phyloP scores from a whole-genome alignment of 2,888 invertebrate genomes.

The Microplitis deprimator region DNA sequence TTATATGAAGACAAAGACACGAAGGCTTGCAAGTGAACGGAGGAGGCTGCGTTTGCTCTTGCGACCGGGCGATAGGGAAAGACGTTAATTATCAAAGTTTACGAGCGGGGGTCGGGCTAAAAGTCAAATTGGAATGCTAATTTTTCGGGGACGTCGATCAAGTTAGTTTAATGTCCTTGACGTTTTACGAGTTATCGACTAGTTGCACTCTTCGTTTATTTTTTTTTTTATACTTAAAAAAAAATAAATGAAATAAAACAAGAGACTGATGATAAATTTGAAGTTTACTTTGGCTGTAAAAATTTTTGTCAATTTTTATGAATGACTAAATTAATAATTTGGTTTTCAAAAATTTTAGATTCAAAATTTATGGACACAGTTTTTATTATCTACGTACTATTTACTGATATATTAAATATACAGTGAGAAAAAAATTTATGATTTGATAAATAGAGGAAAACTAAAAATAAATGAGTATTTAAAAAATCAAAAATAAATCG shows the following conservation, averaged over 20 bases:
- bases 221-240: not conserved
- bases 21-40: slow-evolving; percentile 21
- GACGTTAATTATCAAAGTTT: slow-evolving; percentile 66
- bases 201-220: not conserved
- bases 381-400: too few species aligned
- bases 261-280: too few species aligned
- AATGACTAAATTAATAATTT: too few species aligned
- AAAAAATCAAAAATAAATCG: not conserved
- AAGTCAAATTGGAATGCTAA: slow-evolving; percentile 67
- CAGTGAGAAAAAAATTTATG: too few species aligned
- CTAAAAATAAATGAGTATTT: too few species aligned
- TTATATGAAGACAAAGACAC: slow-evolving; percentile 25
- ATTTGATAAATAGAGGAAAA: too few species aligned
- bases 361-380: too few species aligned
- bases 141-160: slow-evolving; percentile 56
- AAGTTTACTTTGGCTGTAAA: too few species aligned
- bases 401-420: too few species aligned
- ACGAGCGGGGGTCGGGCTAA: slow-evolving; percentile 57
- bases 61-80: slow-evolving; percentile 33
- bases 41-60: slow-evolving; percentile 16
- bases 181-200: slow-evolving; percentile 48
- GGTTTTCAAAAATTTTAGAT: too few species aligned
- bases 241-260: too few species aligned
- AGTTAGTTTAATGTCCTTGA: slow-evolving; percentile 53
- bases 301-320: too few species aligned